These are phyloP conservation scores for Microctenopoma stevenorrisi DNA, from an alignment of 2,797 vertebrate species.

Conservation along the genomic window DNA sequence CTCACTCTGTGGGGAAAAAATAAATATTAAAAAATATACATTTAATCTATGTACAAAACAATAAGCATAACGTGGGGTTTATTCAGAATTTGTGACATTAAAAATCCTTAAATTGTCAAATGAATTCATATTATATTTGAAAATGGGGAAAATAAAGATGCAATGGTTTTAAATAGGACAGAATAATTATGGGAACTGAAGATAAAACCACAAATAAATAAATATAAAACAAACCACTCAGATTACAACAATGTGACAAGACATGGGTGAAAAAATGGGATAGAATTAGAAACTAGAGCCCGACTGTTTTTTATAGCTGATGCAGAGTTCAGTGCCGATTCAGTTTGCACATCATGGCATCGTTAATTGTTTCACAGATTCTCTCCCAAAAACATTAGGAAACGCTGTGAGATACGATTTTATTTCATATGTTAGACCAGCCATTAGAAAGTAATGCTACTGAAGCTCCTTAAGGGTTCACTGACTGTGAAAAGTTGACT, in stretches of 20 bases:
- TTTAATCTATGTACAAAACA: too few relatives aligned
- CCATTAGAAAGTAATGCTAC: neutral
- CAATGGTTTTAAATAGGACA: slow-evolving; percentile 27
- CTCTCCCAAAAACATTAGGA: neutral
- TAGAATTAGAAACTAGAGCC: slow-evolving; percentile 1
- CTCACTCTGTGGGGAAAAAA: too few relatives aligned
- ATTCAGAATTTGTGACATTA: neutral
- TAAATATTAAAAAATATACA: too few relatives aligned
- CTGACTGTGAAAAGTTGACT: too few relatives aligned
- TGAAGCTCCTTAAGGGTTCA: neutral
- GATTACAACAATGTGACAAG: slow-evolving; percentile 23
- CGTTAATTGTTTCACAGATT: neutral
- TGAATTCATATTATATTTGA: neutral
- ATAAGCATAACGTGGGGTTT: too few relatives aligned
- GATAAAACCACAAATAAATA: slow-evolving; percentile 1
- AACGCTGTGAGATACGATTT: neutral
- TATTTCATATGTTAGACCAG: neutral
- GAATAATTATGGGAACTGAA: slow-evolving; percentile 1
- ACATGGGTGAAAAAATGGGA: slow-evolving; percentile 25
- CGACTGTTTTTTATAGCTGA: neutral
- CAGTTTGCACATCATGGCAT: neutral
- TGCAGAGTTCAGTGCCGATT: neutral
- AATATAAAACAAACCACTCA: slow-evolving; percentile 16
- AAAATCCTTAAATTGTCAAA: neutral
- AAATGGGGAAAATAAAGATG: slow-evolving; percentile 17